phyloP scores from a whole-genome alignment of 1,140 invertebrate species.

The Wiebesia pumilae region DNA sequence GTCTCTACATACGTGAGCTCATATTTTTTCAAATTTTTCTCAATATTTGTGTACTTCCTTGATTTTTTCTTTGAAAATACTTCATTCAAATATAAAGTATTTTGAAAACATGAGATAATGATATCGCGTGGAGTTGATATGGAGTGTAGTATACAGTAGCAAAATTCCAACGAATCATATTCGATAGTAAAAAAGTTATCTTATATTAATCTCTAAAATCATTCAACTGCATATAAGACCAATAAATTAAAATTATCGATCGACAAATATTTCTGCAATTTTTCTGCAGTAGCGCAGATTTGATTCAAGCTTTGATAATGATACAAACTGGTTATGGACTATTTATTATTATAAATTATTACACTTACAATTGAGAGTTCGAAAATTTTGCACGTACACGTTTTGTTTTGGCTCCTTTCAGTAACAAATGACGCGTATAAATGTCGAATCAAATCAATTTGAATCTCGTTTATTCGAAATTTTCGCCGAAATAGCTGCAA shows the following conservation, averaged over 20 bases:
- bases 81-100: background rate
- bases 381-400: background rate
- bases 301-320: background rate
- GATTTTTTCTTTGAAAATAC: too few species aligned
- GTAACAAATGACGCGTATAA: background rate
- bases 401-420: background rate
- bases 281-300: background rate
- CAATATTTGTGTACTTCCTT: too few species aligned
- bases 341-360: background rate
- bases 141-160: background rate
- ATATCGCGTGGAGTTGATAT: background rate
- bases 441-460: background rate
- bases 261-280: background rate
- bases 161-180: background rate
- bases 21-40: background rate
- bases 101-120: background rate
- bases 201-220: background rate
- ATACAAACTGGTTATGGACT: background rate
- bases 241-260: slow-evolving; percentile 1
- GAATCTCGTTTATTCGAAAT: background rate
- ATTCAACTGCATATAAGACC: background rate
- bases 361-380: background rate
- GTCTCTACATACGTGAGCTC: background rate
- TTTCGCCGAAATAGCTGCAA: background rate
- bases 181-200: background rate